A percentile compares a stretch with the other conserved stretches of the same genome.
phyloP scores from a whole-genome alignment of 2,888 invertebrate genomes.

The Sisyra nigra region DNA sequence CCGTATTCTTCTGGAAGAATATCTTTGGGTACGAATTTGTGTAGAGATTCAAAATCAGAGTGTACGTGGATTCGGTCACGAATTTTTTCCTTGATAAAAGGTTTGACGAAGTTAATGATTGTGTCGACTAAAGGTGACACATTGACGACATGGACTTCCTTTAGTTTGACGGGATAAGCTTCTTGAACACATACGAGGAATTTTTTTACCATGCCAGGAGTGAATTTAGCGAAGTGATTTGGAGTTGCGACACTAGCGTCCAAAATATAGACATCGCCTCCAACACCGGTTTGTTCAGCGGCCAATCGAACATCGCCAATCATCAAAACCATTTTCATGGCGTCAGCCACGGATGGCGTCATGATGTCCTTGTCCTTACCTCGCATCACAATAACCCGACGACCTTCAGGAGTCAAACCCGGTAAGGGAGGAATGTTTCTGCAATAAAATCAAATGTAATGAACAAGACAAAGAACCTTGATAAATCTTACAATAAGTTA shows the following conservation, averaged over 20 bases:
- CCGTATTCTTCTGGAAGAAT: conserved; percentile 72
- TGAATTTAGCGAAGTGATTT: conserved; percentile 69
- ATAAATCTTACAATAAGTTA: conserved; percentile 45
- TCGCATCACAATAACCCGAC: conserved; percentile 60
- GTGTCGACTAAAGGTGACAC: conserved; percentile 71
- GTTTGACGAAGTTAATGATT: conserved; percentile 71
- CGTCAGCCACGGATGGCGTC: conserved; percentile 55
- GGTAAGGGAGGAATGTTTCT: conserved; percentile 68
- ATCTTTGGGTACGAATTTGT: conserved; percentile 63
- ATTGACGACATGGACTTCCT: conserved; percentile 75
- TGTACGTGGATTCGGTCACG: conserved; percentile 69
- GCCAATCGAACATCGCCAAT: conserved; percentile 64
- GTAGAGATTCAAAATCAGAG: conserved; percentile 53
- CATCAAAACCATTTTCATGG: conserved; percentile 71
- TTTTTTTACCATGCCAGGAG: conserved; percentile 67
- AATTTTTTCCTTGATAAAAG: conserved; percentile 77
- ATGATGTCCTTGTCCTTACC: conserved; percentile 50
- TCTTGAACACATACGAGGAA: conserved; percentile 58
- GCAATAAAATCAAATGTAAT: conserved; percentile 10
- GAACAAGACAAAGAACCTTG: background rate
- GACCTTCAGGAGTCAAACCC: conserved; percentile 64
- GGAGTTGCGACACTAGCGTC: conserved; percentile 68
- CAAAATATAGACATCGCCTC: conserved; percentile 67
- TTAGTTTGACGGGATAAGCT: conserved; percentile 76
- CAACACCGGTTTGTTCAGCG: conserved; percentile 65